Conservation (phyloP, 2,797 vertebrate species). For the Tachyglossus aculeatus region DNA sequence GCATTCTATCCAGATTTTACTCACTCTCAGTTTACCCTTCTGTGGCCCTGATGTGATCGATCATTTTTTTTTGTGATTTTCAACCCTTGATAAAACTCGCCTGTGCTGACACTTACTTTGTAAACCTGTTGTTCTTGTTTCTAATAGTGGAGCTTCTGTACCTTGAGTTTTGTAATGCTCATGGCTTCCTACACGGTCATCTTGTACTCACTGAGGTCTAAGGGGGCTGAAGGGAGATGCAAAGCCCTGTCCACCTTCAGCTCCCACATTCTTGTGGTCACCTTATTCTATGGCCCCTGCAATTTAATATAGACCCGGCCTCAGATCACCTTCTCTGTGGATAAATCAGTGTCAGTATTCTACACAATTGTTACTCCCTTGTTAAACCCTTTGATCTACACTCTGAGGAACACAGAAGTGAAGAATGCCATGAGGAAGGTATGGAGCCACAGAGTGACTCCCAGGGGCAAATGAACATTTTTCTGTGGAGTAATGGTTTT, state of each 20-base stretch:
- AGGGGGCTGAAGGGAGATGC: constrained; percentile 27
- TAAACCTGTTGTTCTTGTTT: constrained; percentile 27
- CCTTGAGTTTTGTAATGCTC: constrained; percentile 31
- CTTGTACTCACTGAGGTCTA: constrained; percentile 20
- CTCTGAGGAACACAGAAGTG: constrained; percentile 43
- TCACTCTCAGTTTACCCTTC: constrained; percentile 14
- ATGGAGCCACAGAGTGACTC: neutral
- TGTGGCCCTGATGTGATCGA: constrained; percentile 29
- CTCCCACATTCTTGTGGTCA: constrained; percentile 38
- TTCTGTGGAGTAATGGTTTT: too few relatives aligned
- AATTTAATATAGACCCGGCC: constrained; percentile 42
- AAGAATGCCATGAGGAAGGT: constrained; percentile 30
- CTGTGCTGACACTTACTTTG: constrained; percentile 31
- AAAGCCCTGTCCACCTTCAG: constrained; percentile 48
- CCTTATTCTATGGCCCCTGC: constrained; percentile 38
- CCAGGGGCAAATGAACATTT: neutral
- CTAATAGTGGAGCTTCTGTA: constrained; percentile 28
- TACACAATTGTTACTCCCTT: constrained; percentile 41
- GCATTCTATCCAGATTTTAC: neutral
- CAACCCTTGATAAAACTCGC: constrained; percentile 49
- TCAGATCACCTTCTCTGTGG: constrained; percentile 15
- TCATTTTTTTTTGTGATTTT: constrained; percentile 55
- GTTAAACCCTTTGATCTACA: constrained; percentile 52
- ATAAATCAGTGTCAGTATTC: constrained; percentile 45
- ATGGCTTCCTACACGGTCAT: neutral